These are phyloP conservation scores for Spilarctia lutea DNA, from an alignment of 2,888 invertebrate species.

Conservation along the genomic window DNA sequence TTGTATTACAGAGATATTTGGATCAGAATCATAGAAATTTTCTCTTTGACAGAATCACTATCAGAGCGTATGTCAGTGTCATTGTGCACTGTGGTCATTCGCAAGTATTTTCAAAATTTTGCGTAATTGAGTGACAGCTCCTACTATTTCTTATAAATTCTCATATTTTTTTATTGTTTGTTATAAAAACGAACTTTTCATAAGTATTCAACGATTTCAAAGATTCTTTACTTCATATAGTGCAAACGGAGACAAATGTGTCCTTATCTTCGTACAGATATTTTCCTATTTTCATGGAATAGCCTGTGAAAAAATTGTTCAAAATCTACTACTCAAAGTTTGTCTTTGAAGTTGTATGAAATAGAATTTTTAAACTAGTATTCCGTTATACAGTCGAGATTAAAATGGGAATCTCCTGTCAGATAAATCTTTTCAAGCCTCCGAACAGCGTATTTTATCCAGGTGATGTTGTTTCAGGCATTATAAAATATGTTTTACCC, in stretches of 20 bases:
- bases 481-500: conserved; percentile 58
- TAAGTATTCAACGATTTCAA: not conserved
- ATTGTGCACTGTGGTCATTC: not conserved
- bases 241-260: not conserved
- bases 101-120: conserved; percentile 1
- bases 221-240: not conserved
- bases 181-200: not conserved
- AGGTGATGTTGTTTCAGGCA: conserved; percentile 56
- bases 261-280: not conserved
- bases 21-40: not conserved
- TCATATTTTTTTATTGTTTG: not conserved
- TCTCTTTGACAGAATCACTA: conserved; percentile 2
- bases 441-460: conserved; percentile 51
- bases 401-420: conserved; percentile 59
- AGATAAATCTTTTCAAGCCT: conserved; percentile 56
- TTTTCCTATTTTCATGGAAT: conserved; percentile 1
- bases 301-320: not conserved
- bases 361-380: not conserved
- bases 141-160: not conserved
- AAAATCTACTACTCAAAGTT: not conserved
- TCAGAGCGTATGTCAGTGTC: conserved; percentile 7
- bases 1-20: not conserved
- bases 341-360: too few relatives aligned
- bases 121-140: not conserved
- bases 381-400: not conserved